Base-by-base conservation (phyloP, 2,113 vertebrate species). In the Melospiza melodia region DNA sequence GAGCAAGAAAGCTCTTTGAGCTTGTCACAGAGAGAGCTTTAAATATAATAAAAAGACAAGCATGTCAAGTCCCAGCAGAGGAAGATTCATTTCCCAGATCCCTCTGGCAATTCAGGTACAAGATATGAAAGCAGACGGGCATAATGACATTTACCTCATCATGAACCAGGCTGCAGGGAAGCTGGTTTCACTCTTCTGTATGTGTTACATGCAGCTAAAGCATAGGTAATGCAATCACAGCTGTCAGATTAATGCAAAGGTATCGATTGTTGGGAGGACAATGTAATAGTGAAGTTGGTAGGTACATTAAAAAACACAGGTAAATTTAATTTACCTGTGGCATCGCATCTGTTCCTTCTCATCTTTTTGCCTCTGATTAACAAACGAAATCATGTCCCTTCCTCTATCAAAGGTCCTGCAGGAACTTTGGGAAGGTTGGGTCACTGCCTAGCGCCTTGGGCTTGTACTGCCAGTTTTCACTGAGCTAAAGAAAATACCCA, bases 241-340 rank as follows among this genome's bases (percentile, higher is more conserved):
- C 97, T 97, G 97, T 97, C 97, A 98, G 90, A 97, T 98, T 97
- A 98, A 89, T 94, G 96, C 95, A 95, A 97, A 97, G 95, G 97
- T 94, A 97, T 97, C 79, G 97, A 98, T 97, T 95, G 85, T 94
- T 63, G 74, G 94, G 75, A 55, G 75, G 61, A 82, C 94, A 95
- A 86, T 85, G 92, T 93, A 91, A 95, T 91, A 96, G 62, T 68
- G 72, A 95, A 95, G 68, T 96, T 81, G 80, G 93, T 94, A 83
- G 90, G 85, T 97, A 95, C 87, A 95, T 95, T 94, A 87, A 95
- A 95, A 97, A 95, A 75, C 69, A 95, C 16, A 51, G 49, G 49
- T 87, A 93, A 97, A 98, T 97, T 96, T 62, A 96, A 97, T 97
- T 97, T 96, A 90, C 85, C 65, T 28, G 66, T 97, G 90, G 62